Conservation (phyloP, 2,888 invertebrate genomes). For the Cephonodes hylas region DNA sequence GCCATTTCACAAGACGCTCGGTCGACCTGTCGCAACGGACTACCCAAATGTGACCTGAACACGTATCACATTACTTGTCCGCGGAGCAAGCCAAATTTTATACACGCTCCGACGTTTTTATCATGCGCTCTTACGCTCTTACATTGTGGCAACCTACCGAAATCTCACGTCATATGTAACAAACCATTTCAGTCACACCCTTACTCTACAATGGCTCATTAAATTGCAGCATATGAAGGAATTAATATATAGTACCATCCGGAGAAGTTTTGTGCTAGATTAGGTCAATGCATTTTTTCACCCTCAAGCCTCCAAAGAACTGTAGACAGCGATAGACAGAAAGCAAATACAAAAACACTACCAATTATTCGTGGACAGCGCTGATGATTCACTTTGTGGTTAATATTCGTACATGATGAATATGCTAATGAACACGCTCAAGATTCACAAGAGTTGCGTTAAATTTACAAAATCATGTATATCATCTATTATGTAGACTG, state of each 20-base stretch:
- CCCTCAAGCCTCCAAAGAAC: no score
- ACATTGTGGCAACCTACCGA: background rate
- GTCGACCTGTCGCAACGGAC: slow-evolving; percentile 77
- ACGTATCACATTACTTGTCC: slow-evolving; percentile 72
- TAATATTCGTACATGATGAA: background rate
- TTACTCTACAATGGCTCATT: background rate
- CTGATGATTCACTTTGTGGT: background rate
- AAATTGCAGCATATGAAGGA: no score
- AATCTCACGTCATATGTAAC: background rate
- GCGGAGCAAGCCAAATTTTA: slow-evolving; percentile 23
- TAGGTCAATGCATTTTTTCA: no score
- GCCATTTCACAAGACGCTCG: slow-evolving; percentile 76
- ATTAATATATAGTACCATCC: no score
- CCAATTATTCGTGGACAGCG: background rate
- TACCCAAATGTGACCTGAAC: slow-evolving; percentile 80
- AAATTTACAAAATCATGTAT: background rate
- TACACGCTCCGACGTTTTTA: background rate
- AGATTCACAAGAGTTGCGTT: background rate
- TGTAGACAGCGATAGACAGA: no score
- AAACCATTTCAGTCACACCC: no score
- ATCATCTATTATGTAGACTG: background rate
- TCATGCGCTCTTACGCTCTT: background rate
- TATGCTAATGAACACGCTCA: background rate
- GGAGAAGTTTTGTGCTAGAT: no score
- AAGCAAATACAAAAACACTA: no score